These are phyloP conservation scores for Syritta pipiens DNA, from an alignment of 2,888 invertebrate species.

Conservation along the genomic window DNA sequence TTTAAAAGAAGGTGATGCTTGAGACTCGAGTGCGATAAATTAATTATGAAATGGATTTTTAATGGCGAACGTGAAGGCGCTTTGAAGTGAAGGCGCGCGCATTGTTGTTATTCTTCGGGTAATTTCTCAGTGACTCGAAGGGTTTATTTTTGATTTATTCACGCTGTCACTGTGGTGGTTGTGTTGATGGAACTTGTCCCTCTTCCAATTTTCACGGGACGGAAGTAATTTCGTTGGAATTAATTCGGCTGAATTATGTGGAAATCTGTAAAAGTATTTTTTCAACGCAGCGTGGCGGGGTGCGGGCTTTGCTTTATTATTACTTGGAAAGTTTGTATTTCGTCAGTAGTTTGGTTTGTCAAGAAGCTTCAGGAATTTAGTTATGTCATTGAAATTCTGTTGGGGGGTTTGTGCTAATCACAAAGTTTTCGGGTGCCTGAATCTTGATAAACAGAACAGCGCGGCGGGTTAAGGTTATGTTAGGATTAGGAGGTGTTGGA, in stretches of 20 bases:
- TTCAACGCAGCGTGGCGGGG: too few relatives aligned
- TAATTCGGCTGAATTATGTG: neutral
- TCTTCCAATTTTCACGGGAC: neutral
- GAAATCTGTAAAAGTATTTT: neutral
- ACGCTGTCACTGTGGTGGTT: constrained; percentile 9
- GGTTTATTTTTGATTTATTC: constrained; percentile 29
- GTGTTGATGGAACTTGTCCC: neutral
- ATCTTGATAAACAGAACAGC: too few relatives aligned
- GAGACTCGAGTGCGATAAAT: constrained; percentile 13
- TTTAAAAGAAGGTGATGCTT: neutral
- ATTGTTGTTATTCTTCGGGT: constrained; percentile 14
- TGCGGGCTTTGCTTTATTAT: neutral
- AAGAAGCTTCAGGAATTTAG: neutral
- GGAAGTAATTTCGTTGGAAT: constrained; percentile 19
- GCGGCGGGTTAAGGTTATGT: too few relatives aligned
- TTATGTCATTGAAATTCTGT: neutral
- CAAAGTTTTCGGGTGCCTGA: too few relatives aligned
- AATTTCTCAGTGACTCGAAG: constrained; percentile 25
- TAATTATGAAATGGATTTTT: constrained; percentile 31
- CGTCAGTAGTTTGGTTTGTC: neutral
- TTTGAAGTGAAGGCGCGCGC: constrained; percentile 14
- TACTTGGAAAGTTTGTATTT: neutral
- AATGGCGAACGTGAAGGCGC: constrained; percentile 17
- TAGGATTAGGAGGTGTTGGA: too few relatives aligned
- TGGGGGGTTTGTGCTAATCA: neutral